Evolutionary conservation across 2,113 vertebrate genomes (phyloP).

Genomic region (Rhea americana): DNA sequence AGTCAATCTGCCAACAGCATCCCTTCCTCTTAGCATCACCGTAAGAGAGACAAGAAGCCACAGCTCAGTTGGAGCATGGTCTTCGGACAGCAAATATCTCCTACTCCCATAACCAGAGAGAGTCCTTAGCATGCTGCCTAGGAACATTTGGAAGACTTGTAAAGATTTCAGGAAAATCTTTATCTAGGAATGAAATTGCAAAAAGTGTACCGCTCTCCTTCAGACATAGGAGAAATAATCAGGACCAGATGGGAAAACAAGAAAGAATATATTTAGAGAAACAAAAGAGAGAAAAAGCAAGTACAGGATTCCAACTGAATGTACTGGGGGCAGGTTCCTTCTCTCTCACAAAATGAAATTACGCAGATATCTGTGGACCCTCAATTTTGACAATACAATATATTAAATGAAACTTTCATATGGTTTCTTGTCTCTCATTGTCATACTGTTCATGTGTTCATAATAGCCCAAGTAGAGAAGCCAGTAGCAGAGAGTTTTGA

Average conservation of each 20-base stretch:
- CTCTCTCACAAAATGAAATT: not conserved
- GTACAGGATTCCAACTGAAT: not conserved
- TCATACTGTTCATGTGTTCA: not conserved
- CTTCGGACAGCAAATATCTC: not conserved
- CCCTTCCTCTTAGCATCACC: not conserved
- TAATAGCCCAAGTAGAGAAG: not conserved
- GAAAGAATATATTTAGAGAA: not conserved
- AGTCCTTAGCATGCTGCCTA: not conserved
- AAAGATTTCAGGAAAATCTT: not conserved
- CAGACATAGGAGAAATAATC: not conserved
- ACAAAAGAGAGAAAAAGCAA: not conserved
- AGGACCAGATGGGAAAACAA: not conserved
- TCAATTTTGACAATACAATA: not conserved
- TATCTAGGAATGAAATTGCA: not conserved
- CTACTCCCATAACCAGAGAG: not conserved
- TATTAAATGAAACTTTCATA: not conserved
- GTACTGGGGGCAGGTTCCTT: not conserved
- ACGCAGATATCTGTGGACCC: rapidly evolving
- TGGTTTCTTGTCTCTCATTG: not conserved
- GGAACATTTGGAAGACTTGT: not conserved
- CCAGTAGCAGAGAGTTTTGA: not conserved
- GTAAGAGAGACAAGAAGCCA: not conserved
- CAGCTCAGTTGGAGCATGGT: not conserved
- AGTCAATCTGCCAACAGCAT: not conserved
- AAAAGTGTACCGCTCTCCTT: not conserved